Percentiles rank a stretch among this genome's conserved stretches.
These are phyloP conservation scores for Acipenser oxyrinchus DNA, from an alignment of 2,797 vertebrate genomes.

Conservation along the genomic window DNA sequence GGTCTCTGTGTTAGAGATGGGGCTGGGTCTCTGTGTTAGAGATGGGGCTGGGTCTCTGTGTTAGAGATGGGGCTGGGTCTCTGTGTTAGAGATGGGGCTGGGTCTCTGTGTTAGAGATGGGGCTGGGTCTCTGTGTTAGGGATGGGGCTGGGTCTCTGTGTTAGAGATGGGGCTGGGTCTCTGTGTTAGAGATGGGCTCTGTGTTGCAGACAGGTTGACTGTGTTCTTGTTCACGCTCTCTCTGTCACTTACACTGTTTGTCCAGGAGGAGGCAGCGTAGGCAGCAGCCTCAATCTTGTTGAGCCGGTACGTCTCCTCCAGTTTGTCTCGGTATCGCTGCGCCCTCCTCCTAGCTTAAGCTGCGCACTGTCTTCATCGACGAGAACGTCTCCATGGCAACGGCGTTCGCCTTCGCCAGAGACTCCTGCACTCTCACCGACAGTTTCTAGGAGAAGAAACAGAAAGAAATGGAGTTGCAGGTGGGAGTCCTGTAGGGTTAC, in stretches of 20 bases:
- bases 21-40: too few relatives aligned
- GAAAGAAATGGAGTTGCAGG: too few relatives aligned
- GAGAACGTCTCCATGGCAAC: constrained; percentile 80
- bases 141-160: too few relatives aligned
- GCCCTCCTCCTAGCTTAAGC: too few relatives aligned
- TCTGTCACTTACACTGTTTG: constrained; percentile 62
- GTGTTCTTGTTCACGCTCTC: not conserved
- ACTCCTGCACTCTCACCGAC: constrained; percentile 48
- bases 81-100: too few relatives aligned
- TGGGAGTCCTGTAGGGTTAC: not conserved
- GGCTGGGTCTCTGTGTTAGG: too few relatives aligned
- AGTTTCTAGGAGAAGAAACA: constrained; percentile 52
- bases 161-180: too few relatives aligned
- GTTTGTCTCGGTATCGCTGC: constrained; percentile 42
- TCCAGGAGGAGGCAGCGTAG: constrained; percentile 55
- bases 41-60: too few relatives aligned
- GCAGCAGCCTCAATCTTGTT: constrained; percentile 56
- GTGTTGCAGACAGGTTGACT: too few relatives aligned
- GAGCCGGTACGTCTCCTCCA: constrained; percentile 55
- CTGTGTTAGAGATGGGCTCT: not conserved
- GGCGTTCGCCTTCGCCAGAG: constrained; percentile 67
- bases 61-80: too few relatives aligned
- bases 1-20: too few relatives aligned
- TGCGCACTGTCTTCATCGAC: constrained; percentile 74
- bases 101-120: too few relatives aligned